Evolutionary conservation across 2,888 invertebrate genomes (phyloP).

Genomic region (Eupeodes luniger): DNA sequence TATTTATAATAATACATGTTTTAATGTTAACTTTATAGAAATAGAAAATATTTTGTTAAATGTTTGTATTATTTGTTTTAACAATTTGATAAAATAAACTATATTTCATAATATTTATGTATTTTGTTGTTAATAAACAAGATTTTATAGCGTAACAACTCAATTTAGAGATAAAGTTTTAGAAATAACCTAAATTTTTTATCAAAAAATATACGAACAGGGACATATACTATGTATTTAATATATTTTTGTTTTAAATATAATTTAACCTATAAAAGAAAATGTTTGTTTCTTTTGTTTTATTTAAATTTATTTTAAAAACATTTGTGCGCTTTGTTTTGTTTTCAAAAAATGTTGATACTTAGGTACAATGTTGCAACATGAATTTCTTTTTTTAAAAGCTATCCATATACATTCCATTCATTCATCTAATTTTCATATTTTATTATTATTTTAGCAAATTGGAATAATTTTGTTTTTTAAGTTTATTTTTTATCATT

Average conservation of each 20-base stretch:
- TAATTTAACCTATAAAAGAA: conserved; percentile 46
- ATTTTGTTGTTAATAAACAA: conserved; percentile 26
- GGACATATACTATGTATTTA: conserved; percentile 42
- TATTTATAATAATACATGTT: neutral
- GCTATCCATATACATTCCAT: conserved; percentile 56
- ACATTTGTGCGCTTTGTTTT: conserved; percentile 74
- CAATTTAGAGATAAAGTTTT: conserved; percentile 56
- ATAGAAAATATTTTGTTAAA: conserved; percentile 39
- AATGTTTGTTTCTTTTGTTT: conserved; percentile 19
- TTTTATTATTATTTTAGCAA: conserved; percentile 56
- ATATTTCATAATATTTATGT: conserved; percentile 46
- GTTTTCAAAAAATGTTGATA: conserved; percentile 70
- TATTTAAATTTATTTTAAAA: conserved; percentile 47
- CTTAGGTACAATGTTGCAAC: conserved; percentile 76
- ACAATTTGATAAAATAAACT: conserved; percentile 52
- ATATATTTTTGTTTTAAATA: conserved; percentile 3
- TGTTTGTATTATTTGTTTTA: conserved; percentile 9
- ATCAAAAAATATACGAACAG: conserved; percentile 65
- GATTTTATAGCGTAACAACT: conserved; percentile 39
- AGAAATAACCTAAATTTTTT: conserved; percentile 60
- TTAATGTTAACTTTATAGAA: conserved; percentile 18
- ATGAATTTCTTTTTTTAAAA: conserved; percentile 64
- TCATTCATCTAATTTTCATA: conserved; percentile 27
- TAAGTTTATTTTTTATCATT: conserved; percentile 44
- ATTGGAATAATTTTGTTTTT: conserved; percentile 52